phyloP scores from a whole-genome alignment of 2,113 vertebrate species.

The Promerops cafer region DNA sequence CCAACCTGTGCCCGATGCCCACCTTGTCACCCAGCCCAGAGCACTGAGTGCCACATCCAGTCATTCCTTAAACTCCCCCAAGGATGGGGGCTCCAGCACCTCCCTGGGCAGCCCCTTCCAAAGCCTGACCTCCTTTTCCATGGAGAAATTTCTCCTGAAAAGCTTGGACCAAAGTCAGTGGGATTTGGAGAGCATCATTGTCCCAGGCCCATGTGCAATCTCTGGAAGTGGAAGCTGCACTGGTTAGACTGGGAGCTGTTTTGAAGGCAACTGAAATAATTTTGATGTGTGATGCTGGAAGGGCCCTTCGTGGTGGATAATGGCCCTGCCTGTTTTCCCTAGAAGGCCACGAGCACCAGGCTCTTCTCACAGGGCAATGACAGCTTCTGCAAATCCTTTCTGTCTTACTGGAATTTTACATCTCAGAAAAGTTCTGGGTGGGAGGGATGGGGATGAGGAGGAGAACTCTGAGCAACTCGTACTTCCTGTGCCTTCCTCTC shows the following conservation, averaged over 20 bases:
- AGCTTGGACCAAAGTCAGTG: not conserved
- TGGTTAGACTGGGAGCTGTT: not conserved
- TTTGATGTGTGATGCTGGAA: not conserved
- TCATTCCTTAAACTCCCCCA: not conserved
- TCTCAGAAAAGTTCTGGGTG: not conserved
- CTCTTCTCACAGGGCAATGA: not conserved
- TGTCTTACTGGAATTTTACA: not conserved
- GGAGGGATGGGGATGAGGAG: not conserved
- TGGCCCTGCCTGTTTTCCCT: not conserved
- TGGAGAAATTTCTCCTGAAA: not conserved
- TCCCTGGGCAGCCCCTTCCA: not conserved
- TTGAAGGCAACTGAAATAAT: not conserved
- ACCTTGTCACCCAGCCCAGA: not conserved
- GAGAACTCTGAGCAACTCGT: not conserved
- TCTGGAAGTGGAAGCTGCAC: not conserved
- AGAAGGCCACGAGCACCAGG: not conserved
- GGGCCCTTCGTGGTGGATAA: not conserved
- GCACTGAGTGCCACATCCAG: not conserved
- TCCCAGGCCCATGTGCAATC: not conserved
- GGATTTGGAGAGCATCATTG: accelerated
- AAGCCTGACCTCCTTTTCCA: not conserved
- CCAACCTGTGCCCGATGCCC: not conserved
- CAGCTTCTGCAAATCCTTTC: not conserved
- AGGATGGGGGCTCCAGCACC: not conserved
- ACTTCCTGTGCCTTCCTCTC: not conserved